A percentile compares a stretch with the other conserved stretches of the same genome.
phyloP scores from a whole-genome alignment of 1,140 invertebrate genomes.

The Drosophila rhopaloa region DNA sequence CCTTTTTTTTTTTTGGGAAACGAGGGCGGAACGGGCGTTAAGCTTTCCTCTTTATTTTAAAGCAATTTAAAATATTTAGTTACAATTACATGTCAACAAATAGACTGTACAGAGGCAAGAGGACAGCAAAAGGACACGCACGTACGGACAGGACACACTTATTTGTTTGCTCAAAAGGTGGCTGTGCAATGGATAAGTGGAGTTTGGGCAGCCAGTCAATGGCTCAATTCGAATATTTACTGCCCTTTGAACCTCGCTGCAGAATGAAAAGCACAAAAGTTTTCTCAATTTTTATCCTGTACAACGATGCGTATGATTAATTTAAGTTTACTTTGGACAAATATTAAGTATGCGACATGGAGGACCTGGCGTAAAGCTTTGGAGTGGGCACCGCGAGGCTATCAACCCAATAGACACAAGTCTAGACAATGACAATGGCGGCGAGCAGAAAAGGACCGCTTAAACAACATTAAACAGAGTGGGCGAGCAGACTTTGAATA shows the following conservation, averaged over 20 bases:
- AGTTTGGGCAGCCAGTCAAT: slow-evolving; percentile 9
- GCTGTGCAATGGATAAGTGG: background rate
- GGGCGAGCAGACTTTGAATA: slow-evolving; percentile 8
- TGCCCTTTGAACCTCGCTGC: slow-evolving; percentile 33
- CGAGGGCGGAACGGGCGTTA: slow-evolving; percentile 1
- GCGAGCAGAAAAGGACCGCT: slow-evolving; percentile 54
- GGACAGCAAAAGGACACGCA: slow-evolving; percentile 36
- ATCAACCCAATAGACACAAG: slow-evolving; percentile 47
- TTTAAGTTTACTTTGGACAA: slow-evolving; percentile 62
- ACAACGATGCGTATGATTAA: slow-evolving; percentile 78
- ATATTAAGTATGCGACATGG: slow-evolving; percentile 66
- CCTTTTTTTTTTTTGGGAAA: slow-evolving; percentile 67
- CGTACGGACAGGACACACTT: slow-evolving; percentile 51
- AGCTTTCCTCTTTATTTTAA: slow-evolving; percentile 73
- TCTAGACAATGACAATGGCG: slow-evolving; percentile 74
- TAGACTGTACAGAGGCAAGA: slow-evolving; percentile 35
- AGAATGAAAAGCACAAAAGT: slow-evolving; percentile 14
- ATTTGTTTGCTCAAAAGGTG: slow-evolving; percentile 61
- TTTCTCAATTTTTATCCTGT: slow-evolving; percentile 47
- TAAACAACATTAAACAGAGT: slow-evolving; percentile 31
- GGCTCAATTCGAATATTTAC: slow-evolving; percentile 31
- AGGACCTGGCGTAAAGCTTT: background rate
- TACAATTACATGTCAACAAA: slow-evolving; percentile 83
- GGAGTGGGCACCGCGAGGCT: slow-evolving; percentile 14
- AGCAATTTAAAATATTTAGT: slow-evolving; percentile 83